phyloP scores from a whole-genome alignment of 2,888 invertebrate genomes.

The Bellardia bayeri region DNA sequence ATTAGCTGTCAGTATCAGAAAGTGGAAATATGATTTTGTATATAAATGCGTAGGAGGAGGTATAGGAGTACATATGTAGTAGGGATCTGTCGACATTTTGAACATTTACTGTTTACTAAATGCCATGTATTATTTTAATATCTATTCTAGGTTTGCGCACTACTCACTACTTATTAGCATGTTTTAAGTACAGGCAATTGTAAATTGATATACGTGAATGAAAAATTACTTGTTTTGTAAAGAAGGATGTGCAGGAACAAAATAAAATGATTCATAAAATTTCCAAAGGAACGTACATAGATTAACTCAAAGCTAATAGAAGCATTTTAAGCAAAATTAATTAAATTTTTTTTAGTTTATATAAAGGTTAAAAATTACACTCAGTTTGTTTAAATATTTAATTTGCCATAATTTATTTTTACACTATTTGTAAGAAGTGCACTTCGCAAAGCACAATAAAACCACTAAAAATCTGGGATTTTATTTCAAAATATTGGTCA shows the following conservation, averaged over 20 bases:
- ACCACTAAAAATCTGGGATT: no score
- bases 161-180: neutral
- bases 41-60: neutral
- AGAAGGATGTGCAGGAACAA: neutral
- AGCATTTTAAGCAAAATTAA: slow-evolving; percentile 4
- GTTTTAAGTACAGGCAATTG: slow-evolving; percentile 17
- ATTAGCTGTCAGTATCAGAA: slow-evolving; percentile 47
- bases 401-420: no score
- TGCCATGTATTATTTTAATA: slow-evolving; percentile 25
- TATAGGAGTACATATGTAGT: neutral
- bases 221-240: neutral
- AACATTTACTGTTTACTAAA: slow-evolving; percentile 14
- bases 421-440: no score
- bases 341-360: neutral
- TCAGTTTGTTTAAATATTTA: neutral
- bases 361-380: neutral
- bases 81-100: neutral
- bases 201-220: slow-evolving; percentile 20
- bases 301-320: neutral
- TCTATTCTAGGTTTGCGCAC: neutral
- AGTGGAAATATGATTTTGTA: slow-evolving; percentile 19
- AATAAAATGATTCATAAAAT: slow-evolving; percentile 14
- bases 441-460: no score
- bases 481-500: no score
- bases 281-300: neutral